Evolutionary conservation across 1,140 invertebrate genomes (phyloP).

Genomic region (Hypothenemus hampei): DNA sequence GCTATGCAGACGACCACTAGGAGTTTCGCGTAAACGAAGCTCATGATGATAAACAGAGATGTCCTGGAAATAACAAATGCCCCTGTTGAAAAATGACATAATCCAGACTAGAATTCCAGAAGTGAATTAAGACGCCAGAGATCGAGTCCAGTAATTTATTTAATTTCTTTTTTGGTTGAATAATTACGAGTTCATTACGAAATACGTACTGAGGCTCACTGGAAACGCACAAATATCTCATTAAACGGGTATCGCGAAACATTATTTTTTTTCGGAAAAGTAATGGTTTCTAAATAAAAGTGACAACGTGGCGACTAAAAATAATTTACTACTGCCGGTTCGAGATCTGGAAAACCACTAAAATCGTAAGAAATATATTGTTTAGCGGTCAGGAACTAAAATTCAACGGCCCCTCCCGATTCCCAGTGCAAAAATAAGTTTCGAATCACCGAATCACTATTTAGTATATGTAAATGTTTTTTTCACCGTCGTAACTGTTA

Average conservation of each 20-base stretch:
- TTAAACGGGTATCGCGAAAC: slow-evolving; percentile 11
- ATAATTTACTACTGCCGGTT: background rate
- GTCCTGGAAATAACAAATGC: slow-evolving; percentile 62
- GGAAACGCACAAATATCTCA: slow-evolving; percentile 24
- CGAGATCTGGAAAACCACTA: background rate
- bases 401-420: no score
- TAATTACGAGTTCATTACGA: background rate
- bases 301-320: no score
- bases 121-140: background rate
- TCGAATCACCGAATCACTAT: no score
- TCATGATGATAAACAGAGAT: slow-evolving; percentile 89
- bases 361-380: no score
- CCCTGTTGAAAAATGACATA: background rate
- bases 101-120: background rate
- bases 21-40: slow-evolving; percentile 89
- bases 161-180: background rate
- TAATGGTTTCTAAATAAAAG: background rate
- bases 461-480: no score
- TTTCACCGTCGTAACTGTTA: no score
- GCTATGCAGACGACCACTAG: slow-evolving; percentile 87
- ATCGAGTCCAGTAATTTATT: background rate
- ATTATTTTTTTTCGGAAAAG: slow-evolving; percentile 9
- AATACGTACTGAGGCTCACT: slow-evolving; percentile 22
- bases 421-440: no score
- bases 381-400: no score